These are phyloP conservation scores for Thecocarcelia acutangulata DNA, from an alignment of 2,888 invertebrate species.

Conservation along the genomic window DNA sequence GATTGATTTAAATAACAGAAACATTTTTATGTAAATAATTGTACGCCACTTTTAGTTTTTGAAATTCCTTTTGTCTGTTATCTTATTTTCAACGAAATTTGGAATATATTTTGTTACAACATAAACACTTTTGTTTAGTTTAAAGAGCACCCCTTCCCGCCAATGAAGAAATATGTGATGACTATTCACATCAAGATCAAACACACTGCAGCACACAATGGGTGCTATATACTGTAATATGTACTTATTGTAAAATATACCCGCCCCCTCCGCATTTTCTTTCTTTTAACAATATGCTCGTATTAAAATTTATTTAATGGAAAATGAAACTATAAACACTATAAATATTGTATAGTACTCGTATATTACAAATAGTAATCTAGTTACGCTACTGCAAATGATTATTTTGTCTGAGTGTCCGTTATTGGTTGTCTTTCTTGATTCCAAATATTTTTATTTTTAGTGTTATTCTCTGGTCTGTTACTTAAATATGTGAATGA, in stretches of 20 bases:
- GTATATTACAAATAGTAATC: not conserved
- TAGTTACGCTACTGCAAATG: conserved; percentile 55
- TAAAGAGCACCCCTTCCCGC: conserved; percentile 14
- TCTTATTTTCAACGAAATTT: no score
- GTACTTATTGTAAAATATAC: no score
- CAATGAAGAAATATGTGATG: conserved; percentile 6
- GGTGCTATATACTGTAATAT: conserved; percentile 1
- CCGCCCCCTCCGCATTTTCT: no score
- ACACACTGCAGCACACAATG: conserved; percentile 26
- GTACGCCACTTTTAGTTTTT: no score
- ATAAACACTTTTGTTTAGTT: conserved; percentile 39
- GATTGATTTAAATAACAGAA: not conserved
- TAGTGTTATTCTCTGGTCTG: not conserved
- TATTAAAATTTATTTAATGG: conserved; percentile 40
- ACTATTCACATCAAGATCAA: conserved; percentile 19
- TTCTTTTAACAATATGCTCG: no score
- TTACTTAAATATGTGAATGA: conserved; percentile 53
- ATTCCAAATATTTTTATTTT: conserved; percentile 3
- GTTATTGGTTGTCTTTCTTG: not conserved
- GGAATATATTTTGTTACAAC: conserved; percentile 1
- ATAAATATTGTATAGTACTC: not conserved
- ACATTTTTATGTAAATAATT: not conserved
- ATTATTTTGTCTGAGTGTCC: conserved; percentile 41
- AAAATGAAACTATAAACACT: conserved; percentile 43
- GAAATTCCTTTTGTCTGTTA: no score